Evolutionary conservation across 1,140 invertebrate genomes (phyloP), one percentile per base, ranked within the genome.

Genomic region (Drosophila subobscura): DNA sequence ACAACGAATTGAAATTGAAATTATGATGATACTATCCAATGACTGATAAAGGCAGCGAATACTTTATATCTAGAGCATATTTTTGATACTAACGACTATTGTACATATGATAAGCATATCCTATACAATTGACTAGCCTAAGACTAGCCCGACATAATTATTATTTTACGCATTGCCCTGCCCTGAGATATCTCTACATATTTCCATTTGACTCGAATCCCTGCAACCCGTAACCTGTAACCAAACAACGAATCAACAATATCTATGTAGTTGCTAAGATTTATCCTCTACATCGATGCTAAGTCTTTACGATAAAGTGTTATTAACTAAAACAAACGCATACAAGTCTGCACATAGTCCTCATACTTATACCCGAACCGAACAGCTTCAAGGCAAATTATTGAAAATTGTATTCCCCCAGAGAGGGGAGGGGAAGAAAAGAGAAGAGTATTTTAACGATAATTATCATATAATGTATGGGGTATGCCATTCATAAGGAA

Each of bases 31-130:
- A 25, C 23, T 55, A 67, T 41, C 61, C 29, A 68, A 68, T 86
- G 81, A 85, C 81, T 85, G 81, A 85, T 73, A 80, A 80, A 75
- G 81, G 80, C 80, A 85, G 73, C 81, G 67, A 85, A 85, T 84
- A 80, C 58, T 46, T 65, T 71, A 45, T 61, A 79, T 47, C 50
- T 66, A 67, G 72, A 42, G 59, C 41, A 41, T 58, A 67, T 46
- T 47, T 61, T 66, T 74, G 66, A 66, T 71, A 63, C 72, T 67
- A 53, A 74, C 37, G 42, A 72, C 55, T 55, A 45, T 68, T 74
- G 56, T 76, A 63, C 23, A 77, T 76, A 70, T 50, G 37, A 77
- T 76, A 70, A 54, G 37, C 25, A 29, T 72, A 78, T 46, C 57
- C 10, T 53, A 68, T 57, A 46, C 41, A 45, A 55, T 42, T 55